Conservation (phyloP, 2,888 invertebrate genomes). For the Nephrotoma guestfalica region DNA sequence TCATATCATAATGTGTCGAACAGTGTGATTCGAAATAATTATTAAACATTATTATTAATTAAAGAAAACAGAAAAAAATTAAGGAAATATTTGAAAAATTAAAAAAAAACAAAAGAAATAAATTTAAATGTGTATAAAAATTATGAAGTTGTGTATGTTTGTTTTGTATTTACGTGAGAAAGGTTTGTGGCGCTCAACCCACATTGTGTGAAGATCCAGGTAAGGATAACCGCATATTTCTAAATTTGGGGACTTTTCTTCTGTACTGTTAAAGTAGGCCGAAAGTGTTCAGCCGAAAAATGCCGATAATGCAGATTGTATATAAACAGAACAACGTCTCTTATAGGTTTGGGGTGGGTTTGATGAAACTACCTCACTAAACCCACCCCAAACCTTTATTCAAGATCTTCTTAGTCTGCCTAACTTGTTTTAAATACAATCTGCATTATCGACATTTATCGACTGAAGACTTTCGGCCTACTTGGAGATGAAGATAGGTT, state of each 20-base stretch:
- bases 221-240: neutral
- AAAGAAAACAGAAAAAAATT: neutral
- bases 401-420: too few species aligned
- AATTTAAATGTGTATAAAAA: neutral
- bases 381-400: too few species aligned
- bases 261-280: too few species aligned
- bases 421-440: too few species aligned
- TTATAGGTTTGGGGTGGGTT: too few species aligned
- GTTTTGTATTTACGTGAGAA: neutral
- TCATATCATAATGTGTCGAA: neutral
- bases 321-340: too few species aligned
- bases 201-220: neutral
- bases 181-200: neutral
- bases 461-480: too few species aligned
- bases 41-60: neutral
- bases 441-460: too few species aligned
- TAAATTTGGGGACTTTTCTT: neutral
- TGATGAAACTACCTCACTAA: too few species aligned
- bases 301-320: too few species aligned
- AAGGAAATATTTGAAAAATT: neutral
- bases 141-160: neutral
- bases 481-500: too few species aligned
- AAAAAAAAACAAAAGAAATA: neutral
- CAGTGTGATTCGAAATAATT: neutral
- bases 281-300: too few species aligned